phyloP scores from a whole-genome alignment of 2,888 invertebrate species.

The Pedicia rivosa region DNA sequence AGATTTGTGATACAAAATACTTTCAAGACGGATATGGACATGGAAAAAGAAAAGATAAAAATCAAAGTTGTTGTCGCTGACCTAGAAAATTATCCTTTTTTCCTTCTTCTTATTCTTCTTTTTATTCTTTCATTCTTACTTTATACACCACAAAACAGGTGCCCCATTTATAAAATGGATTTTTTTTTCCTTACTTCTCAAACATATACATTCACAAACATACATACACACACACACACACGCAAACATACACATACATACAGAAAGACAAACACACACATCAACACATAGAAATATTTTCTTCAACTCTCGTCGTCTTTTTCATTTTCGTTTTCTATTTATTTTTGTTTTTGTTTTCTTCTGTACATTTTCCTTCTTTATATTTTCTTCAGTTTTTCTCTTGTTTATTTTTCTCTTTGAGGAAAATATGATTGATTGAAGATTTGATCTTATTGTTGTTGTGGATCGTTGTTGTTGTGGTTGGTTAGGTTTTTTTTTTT shows the following conservation, averaged over 20 bases:
- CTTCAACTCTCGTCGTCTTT: no score
- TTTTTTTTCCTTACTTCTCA: neutral
- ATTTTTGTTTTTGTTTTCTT: no score
- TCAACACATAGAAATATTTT: neutral
- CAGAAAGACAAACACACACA: neutral
- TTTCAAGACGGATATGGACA: conserved; percentile 7
- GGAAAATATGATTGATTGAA: no score
- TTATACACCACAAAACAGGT: conserved; percentile 4
- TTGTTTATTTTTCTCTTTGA: no score
- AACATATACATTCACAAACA: neutral
- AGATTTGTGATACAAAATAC: neutral
- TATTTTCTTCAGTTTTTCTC: no score
- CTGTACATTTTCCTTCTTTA: no score
- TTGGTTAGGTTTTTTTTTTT: no score
- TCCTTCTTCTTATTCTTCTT: no score
- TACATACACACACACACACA: neutral
- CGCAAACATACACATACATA: neutral
- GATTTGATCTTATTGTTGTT: no score
- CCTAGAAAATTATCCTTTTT: conserved; percentile 9
- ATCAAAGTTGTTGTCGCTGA: conserved; percentile 9
- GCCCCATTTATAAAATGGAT: conserved; percentile 6
- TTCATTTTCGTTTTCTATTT: no score
- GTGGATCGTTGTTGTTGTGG: no score
- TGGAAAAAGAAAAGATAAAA: conserved; percentile 7
- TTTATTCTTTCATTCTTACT: neutral